phyloP scores from a whole-genome alignment of 2,113 vertebrate species.

The Calyptomena viridis region DNA sequence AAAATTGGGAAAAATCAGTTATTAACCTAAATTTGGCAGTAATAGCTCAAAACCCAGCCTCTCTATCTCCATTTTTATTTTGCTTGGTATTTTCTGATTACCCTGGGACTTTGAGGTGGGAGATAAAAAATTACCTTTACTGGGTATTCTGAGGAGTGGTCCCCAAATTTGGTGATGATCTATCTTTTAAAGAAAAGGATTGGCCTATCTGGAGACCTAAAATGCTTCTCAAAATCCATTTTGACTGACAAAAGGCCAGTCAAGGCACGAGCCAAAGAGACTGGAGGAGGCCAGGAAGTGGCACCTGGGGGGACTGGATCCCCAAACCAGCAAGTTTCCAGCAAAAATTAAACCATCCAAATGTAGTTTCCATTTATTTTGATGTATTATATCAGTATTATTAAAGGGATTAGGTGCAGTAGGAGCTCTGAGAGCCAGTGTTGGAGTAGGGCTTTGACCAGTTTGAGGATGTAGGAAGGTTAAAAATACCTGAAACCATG shows the following conservation, averaged over 20 bases:
- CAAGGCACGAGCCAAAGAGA: not conserved
- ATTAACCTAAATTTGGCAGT: not conserved
- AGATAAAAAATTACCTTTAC: not conserved
- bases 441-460: not conserved
- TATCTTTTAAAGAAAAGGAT: not conserved
- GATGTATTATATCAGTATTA: not conserved
- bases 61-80: not conserved
- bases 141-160: not conserved
- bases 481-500: not conserved
- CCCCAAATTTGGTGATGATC: not conserved
- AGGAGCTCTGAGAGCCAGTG: not conserved
- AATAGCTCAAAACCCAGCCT: not conserved
- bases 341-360: not conserved
- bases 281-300: not conserved
- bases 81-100: not conserved
- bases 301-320: fast-evolving
- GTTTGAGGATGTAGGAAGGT: not conserved
- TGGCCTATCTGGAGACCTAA: not conserved
- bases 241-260: not conserved
- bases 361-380: not conserved
- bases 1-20: not conserved
- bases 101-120: fast-evolving
- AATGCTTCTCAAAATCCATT: not conserved
- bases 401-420: not conserved
- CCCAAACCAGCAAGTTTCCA: not conserved